These are phyloP conservation scores for Tachycineta bicolor DNA, from an alignment of 2,113 vertebrate species.

Conservation along the genomic window DNA sequence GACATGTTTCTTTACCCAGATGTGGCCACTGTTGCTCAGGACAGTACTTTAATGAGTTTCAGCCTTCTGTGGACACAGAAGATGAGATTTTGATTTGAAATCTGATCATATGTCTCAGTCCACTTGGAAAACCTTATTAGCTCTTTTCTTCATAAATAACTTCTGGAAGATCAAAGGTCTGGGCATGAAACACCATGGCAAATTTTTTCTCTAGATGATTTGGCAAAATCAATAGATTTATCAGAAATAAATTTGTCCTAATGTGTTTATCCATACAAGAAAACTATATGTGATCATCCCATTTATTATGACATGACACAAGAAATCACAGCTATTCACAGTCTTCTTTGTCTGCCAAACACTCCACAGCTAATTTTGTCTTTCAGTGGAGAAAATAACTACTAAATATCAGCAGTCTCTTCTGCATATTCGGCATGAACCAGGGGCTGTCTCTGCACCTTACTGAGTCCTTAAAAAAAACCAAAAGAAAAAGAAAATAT, in stretches of 20 bases:
- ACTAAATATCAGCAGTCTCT: background rate
- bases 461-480: background rate
- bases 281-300: background rate
- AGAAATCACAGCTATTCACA: slow-evolving; percentile 13
- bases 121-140: background rate
- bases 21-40: background rate
- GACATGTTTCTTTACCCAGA: background rate
- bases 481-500: background rate
- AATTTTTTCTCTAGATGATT: background rate
- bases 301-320: background rate
- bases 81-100: background rate
- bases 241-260: slow-evolving; percentile 13
- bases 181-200: background rate
- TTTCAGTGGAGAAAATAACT: background rate
- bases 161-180: background rate
- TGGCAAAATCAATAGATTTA: slow-evolving; percentile 5
- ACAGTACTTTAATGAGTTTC: background rate
- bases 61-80: background rate
- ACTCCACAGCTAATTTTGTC: background rate
- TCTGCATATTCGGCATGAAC: background rate
- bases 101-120: background rate
- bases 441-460: background rate
- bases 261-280: background rate
- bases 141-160: background rate
- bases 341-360: background rate